Evolutionary conservation across 1,140 invertebrate species (phyloP).

Genomic region (Trinorchestia longiramus): DNA sequence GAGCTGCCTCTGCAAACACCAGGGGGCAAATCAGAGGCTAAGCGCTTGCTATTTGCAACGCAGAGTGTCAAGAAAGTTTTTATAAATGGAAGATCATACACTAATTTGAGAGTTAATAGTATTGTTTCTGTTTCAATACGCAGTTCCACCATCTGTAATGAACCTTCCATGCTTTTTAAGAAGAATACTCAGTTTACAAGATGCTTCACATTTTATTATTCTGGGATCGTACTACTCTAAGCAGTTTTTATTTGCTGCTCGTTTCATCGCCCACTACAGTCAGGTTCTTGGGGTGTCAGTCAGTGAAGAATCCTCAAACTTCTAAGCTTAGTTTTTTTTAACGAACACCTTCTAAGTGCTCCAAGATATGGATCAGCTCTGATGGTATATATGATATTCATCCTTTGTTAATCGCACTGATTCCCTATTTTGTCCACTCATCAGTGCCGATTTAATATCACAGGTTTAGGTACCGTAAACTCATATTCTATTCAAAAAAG

Average conservation of each 20-base stretch:
- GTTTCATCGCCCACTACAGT: not conserved
- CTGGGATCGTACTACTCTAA: not conserved
- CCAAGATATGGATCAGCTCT: not conserved
- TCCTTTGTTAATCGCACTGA: too few species aligned
- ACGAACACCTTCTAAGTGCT: not conserved
- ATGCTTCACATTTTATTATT: not conserved
- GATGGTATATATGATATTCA: too few species aligned
- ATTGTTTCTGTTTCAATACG: not conserved
- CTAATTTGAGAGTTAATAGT: not conserved
- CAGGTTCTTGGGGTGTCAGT: too few species aligned
- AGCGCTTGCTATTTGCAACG: not conserved
- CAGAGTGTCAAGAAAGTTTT: not conserved
- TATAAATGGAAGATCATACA: not conserved
- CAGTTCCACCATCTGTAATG: not conserved
- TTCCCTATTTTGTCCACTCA: not conserved
- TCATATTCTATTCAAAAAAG: not conserved
- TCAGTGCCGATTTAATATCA: not conserved
- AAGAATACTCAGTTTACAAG: not conserved
- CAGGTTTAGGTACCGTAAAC: not conserved
- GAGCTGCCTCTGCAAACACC: not conserved
- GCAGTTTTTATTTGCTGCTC: not conserved
- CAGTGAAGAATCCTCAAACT: not conserved
- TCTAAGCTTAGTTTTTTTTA: not conserved
- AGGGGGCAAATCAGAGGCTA: not conserved
- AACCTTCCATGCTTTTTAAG: not conserved